These are phyloP conservation scores for Mesembrinibis cayennensis DNA, from an alignment of 2,113 vertebrate genomes.

Conservation along the genomic window DNA sequence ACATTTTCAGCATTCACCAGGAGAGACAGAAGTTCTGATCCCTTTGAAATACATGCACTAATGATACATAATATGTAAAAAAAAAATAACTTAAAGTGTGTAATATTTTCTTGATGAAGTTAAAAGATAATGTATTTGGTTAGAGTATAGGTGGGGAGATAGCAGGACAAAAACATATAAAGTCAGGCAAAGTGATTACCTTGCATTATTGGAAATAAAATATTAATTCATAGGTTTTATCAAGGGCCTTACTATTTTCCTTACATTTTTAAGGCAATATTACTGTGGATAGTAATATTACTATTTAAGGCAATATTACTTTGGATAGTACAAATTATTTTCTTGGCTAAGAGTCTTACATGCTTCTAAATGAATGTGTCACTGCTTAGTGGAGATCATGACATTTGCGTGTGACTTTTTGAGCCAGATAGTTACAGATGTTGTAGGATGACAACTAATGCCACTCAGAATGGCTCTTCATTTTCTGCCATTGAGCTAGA, in stretches of 20 bases:
- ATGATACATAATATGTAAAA: not conserved
- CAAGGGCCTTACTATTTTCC: not conserved
- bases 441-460: not conserved
- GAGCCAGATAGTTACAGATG: not conserved
- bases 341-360: not conserved
- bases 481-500: not conserved
- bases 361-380: not conserved
- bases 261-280: not conserved
- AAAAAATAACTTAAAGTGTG: not conserved
- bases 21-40: not conserved
- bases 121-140: not conserved
- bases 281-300: too few relatives aligned
- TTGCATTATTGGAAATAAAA: not conserved
- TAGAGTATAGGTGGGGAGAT: not conserved
- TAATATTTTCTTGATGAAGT: not conserved
- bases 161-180: not conserved
- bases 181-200: not conserved
- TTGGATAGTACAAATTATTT: not conserved
- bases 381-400: not conserved
- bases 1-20: not conserved
- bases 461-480: not conserved
- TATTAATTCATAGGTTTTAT: not conserved
- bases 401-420: not conserved
- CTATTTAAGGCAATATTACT: not conserved
- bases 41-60: not conserved